Percentiles rank a stretch among this genome's conserved stretches.
phyloP scores from a whole-genome alignment of 2,888 invertebrate species.

The Caenorhabditis japonica region DNA sequence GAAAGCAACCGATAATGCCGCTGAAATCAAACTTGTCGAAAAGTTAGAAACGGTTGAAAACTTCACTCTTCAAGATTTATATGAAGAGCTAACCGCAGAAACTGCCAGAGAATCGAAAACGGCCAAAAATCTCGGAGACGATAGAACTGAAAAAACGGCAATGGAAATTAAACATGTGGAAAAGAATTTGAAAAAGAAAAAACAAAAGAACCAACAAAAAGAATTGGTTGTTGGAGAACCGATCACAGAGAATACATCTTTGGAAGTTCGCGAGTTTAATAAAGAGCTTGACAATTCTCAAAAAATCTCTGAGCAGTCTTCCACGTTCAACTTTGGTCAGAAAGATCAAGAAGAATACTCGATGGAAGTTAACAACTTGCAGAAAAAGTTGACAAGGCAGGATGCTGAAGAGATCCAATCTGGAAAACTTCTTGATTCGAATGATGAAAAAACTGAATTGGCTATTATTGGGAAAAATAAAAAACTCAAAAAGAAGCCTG shows the following conservation, averaged over 20 bases:
- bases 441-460: slow-evolving; percentile 34
- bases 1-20: slow-evolving; percentile 4
- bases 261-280: slow-evolving; percentile 12
- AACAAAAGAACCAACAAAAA: slow-evolving; percentile 3
- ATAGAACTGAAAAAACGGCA: slow-evolving; percentile 21
- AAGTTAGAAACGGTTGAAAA: slow-evolving; percentile 9
- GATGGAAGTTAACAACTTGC: slow-evolving; percentile 33
- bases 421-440: slow-evolving; percentile 22
- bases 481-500: slow-evolving; percentile 15
- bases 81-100: slow-evolving; percentile 30
- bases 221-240: slow-evolving; percentile 2
- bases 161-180: slow-evolving; percentile 24
- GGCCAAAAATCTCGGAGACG: slow-evolving; percentile 9
- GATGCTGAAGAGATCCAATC: slow-evolving; percentile 44
- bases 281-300: neutral
- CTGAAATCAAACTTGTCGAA: slow-evolving; percentile 12
- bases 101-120: slow-evolving; percentile 4
- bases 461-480: slow-evolving; percentile 24
- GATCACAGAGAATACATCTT: slow-evolving; percentile 3
- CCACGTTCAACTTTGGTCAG: slow-evolving; percentile 26
- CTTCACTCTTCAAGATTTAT: slow-evolving; percentile 29
- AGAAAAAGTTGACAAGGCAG: slow-evolving; percentile 30
- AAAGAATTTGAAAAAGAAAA: slow-evolving; percentile 33
- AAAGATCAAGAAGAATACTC: slow-evolving; percentile 39
- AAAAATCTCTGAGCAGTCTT: neutral